phyloP scores from a whole-genome alignment of 2,888 invertebrate species.

The Meandrusa payeni region DNA sequence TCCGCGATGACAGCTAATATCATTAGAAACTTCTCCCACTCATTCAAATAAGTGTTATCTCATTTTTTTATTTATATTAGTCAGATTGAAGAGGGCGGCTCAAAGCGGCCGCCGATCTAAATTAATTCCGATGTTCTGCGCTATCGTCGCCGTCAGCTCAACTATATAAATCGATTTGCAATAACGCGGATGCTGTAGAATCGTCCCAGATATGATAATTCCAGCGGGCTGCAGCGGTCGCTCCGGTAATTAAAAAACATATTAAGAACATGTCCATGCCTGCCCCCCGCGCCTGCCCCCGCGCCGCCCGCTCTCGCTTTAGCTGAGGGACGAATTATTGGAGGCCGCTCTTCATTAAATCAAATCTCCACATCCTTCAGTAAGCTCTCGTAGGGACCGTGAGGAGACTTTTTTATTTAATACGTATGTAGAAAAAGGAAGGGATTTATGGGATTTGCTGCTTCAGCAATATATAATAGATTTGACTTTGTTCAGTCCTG shows the following conservation, averaged over 20 bases:
- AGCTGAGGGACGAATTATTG: conserved; percentile 14
- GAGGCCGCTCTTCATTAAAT: conserved; percentile 24
- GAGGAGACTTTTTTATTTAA: conserved; percentile 15
- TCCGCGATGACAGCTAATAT: too few species aligned
- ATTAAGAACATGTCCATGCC: conserved; percentile 43
- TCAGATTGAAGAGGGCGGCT: conserved; percentile 36
- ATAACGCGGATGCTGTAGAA: conserved; percentile 50
- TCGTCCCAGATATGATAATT: conserved; percentile 48
- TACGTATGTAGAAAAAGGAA: conserved; percentile 7
- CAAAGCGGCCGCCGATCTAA: conserved; percentile 39
- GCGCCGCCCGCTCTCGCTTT: background rate
- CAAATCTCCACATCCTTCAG: conserved; percentile 20
- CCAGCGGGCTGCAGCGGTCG: conserved; percentile 32
- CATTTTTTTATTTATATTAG: too few species aligned
- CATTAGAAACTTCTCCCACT: too few species aligned
- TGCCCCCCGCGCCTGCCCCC: background rate
- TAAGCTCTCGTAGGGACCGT: background rate
- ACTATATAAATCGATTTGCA: conserved; percentile 50
- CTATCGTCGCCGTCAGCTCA: conserved; percentile 36
- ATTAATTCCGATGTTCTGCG: conserved; percentile 49
- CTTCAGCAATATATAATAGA: background rate
- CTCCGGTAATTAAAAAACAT: conserved; percentile 66
- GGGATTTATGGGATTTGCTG: conserved; percentile 2
- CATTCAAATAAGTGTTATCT: too few species aligned
- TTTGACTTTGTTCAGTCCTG: too few species aligned